phyloP scores from a whole-genome alignment of 2,888 invertebrate genomes.

The Ophioninae sp. region DNA sequence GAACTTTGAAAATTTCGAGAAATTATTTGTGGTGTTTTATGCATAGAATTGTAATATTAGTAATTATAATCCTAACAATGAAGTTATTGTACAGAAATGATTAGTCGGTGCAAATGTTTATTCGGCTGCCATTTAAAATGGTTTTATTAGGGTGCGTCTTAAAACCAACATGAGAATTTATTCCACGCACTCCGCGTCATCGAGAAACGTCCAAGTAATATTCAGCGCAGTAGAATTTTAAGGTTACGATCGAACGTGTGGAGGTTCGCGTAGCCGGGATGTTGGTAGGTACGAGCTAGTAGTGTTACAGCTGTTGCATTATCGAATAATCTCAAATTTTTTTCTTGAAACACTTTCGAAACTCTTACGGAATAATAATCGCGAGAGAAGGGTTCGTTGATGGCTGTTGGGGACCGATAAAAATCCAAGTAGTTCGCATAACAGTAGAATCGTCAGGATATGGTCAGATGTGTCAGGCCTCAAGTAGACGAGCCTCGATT shows the following conservation, averaged over 20 bases:
- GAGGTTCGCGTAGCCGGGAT: conserved; percentile 23
- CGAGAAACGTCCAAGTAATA: not conserved
- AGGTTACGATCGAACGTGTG: not conserved
- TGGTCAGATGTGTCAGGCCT: conserved; percentile 33
- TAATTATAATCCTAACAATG: not conserved
- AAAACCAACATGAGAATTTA: not conserved
- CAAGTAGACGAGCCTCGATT: conserved; percentile 37
- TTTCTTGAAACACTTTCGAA: too few species aligned
- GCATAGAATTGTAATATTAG: not conserved
- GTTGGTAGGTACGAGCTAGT: too few species aligned
- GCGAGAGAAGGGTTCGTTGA: too few species aligned
- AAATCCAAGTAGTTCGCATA: too few species aligned
- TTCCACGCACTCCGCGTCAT: not conserved
- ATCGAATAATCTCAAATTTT: too few species aligned
- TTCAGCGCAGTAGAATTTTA: not conserved
- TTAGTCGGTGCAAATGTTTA: not conserved
- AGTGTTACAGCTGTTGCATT: too few species aligned
- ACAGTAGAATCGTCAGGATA: conserved; percentile 25
- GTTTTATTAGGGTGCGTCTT: not conserved
- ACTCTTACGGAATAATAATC: too few species aligned
- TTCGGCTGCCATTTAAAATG: not conserved
- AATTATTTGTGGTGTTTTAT: too few species aligned
- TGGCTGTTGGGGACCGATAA: too few species aligned
- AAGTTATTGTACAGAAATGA: not conserved
- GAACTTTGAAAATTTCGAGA: too few species aligned